Conservation (phyloP, 2,113 vertebrate species). For the Lepisosteus osseus region DNA sequence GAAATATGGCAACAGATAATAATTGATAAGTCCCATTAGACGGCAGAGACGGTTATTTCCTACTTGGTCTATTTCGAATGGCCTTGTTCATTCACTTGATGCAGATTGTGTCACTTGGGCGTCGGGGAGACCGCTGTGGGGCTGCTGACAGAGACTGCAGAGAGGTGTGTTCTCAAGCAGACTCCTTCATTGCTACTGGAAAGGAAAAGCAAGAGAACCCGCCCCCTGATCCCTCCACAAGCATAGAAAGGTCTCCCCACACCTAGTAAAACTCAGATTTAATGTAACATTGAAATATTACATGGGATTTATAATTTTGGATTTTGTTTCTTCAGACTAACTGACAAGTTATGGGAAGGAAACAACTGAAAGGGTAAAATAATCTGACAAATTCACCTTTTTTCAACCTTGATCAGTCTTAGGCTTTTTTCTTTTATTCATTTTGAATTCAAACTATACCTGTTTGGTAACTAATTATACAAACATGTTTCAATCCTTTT, state of each 20-base stretch:
- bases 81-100: slow-evolving; percentile 50
- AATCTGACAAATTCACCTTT: no score
- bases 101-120: slow-evolving; percentile 35
- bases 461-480: no score
- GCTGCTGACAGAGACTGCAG: rapidly evolving
- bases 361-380: neutral
- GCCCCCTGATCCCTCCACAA: neutral
- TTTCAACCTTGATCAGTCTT: no score
- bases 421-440: no score
- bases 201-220: neutral
- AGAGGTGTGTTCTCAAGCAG: neutral
- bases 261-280: rapidly evolving
- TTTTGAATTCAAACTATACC: no score
- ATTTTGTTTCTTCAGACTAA: neutral
- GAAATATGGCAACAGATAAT: slow-evolving; percentile 79
- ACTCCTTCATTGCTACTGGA: rapidly evolving
- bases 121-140: neutral
- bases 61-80: slow-evolving; percentile 49
- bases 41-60: slow-evolving; percentile 53
- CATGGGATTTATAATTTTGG: slow-evolving; percentile 16
- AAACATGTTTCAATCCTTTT: no score
- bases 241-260: neutral
- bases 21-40: slow-evolving; percentile 85
- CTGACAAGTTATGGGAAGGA: neutral
- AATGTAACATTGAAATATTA: rapidly evolving